A percentile compares a stretch with the other conserved stretches of the same genome.
phyloP scores from a whole-genome alignment of 2,113 vertebrate genomes.

The Ascaphus truei region DNA sequence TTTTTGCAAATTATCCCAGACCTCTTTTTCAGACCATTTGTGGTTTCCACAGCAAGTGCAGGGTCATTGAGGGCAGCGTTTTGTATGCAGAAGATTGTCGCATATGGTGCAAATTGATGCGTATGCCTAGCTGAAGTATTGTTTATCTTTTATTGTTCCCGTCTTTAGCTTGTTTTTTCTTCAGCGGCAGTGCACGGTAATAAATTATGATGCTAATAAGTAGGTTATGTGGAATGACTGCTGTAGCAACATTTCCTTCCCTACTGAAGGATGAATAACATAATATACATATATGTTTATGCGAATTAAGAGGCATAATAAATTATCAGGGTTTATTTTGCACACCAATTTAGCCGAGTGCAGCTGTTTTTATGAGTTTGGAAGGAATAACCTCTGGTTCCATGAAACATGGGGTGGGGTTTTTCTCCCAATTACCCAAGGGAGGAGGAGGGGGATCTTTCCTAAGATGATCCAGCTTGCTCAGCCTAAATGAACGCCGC shows the following conservation, averaged over 20 bases:
- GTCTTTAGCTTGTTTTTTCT: conserved; percentile 39
- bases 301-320: conserved; percentile 68
- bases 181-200: conserved; percentile 56
- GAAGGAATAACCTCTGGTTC: conserved; percentile 63
- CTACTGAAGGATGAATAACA: conserved; percentile 40
- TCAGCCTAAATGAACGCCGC: conserved; percentile 49
- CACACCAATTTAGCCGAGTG: conserved; percentile 67
- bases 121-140: neutral
- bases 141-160: neutral
- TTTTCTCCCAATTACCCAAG: conserved; percentile 53
- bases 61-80: neutral
- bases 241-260: conserved; percentile 45
- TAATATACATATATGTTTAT: conserved; percentile 66
- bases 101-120: neutral
- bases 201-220: conserved; percentile 74
- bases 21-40: neutral
- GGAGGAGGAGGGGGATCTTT: conserved; percentile 43
- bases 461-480: conserved; percentile 41
- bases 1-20: too few relatives aligned
- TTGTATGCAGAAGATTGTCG: neutral
- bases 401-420: conserved; percentile 54
- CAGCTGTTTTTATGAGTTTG: conserved; percentile 68
- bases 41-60: neutral
- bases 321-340: conserved; percentile 65
- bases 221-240: conserved; percentile 56